Evolutionary conservation across 2,888 invertebrate genomes (phyloP).

Genomic region (Tetanocera ferruginea): DNA sequence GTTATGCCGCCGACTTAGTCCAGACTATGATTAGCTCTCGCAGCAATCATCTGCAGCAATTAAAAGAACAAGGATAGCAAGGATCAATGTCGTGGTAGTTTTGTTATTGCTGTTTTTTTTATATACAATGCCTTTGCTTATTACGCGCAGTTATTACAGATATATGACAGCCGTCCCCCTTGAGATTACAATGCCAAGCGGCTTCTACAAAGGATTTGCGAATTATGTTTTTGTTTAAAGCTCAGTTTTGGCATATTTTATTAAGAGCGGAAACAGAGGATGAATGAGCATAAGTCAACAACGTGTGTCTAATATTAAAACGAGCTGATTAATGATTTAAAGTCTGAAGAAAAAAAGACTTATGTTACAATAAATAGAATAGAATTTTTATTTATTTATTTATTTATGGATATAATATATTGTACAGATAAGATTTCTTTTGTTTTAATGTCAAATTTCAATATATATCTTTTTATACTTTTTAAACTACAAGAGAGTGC

Average conservation of each 20-base stretch:
- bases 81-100: slow-evolving; percentile 18
- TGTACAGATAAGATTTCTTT: no score
- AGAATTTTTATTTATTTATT: no score
- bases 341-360: no score
- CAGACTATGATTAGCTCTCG: slow-evolving; percentile 40
- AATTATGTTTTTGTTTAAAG: background rate
- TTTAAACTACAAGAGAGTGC: no score
- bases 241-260: background rate
- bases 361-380: no score
- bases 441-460: no score
- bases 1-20: slow-evolving; percentile 32
- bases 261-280: background rate
- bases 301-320: slow-evolving; percentile 3
- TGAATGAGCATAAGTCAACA: background rate
- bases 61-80: slow-evolving; percentile 61
- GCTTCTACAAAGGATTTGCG: slow-evolving; percentile 7
- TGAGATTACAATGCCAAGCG: slow-evolving; percentile 10
- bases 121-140: slow-evolving; percentile 27
- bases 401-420: no score
- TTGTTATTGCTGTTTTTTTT: background rate
- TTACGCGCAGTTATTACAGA: slow-evolving; percentile 54
- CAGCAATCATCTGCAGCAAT: slow-evolving; percentile 46
- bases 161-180: slow-evolving; percentile 65
- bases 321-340: background rate
- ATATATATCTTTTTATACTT: no score